Evolutionary conservation across 2,888 invertebrate genomes (phyloP).

Genomic region (Exocentrus adspersus): DNA sequence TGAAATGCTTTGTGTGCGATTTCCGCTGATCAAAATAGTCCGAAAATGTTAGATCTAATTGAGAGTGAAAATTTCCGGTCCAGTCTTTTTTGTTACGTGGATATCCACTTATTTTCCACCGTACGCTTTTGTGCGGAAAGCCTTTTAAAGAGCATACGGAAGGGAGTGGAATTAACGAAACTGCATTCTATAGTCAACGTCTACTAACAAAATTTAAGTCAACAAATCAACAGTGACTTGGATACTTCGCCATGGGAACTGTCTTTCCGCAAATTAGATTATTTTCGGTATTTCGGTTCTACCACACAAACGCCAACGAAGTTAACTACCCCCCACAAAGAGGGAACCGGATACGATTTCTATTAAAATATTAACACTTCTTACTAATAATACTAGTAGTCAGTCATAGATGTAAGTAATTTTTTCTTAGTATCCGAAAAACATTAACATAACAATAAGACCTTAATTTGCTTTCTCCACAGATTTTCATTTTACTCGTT

Average conservation of each 20-base stretch:
- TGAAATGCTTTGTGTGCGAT: slow-evolving; percentile 1
- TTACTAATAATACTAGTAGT: no score
- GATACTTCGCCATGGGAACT: no score
- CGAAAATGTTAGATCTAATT: slow-evolving; percentile 17
- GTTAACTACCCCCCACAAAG: no score
- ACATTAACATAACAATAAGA: no score
- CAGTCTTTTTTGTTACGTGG: slow-evolving; percentile 10
- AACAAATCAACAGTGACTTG: neutral
- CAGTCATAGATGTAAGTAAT: no score
- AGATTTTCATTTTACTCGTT: neutral
- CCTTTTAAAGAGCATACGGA: slow-evolving; percentile 5
- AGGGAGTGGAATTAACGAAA: slow-evolving; percentile 34
- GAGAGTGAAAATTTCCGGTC: slow-evolving; percentile 12
- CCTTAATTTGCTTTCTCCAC: neutral
- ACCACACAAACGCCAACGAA: no score
- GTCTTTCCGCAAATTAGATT: no score
- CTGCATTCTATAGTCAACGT: slow-evolving; percentile 21
- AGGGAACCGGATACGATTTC: no score
- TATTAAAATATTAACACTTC: no score
- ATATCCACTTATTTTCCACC: slow-evolving; percentile 20
- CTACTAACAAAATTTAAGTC: no score
- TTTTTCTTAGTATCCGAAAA: no score
- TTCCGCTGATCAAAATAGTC: slow-evolving; percentile 14
- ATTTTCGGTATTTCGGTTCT: neutral
- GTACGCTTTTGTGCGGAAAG: slow-evolving; percentile 15